A percentile compares a stretch with the other conserved stretches of the same genome.
phyloP scores from a whole-genome alignment of 2,888 invertebrate genomes.

The Ichneumon xanthorius region DNA sequence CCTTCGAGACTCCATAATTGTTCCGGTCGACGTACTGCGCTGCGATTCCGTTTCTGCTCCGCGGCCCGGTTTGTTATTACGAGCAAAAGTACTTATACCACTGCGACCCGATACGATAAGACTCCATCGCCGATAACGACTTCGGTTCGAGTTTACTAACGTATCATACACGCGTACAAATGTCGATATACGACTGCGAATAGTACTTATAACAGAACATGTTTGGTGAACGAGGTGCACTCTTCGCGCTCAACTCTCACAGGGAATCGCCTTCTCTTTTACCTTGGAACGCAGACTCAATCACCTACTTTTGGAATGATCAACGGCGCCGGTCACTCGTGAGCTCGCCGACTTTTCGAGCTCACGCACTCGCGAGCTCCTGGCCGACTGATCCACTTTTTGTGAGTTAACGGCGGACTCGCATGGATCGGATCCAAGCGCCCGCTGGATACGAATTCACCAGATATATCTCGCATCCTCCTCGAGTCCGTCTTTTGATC shows the following conservation, averaged over 20 bases:
- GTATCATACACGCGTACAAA: not conserved
- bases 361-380: slow-evolving; percentile 46
- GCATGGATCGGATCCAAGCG: slow-evolving; percentile 10
- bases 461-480: slow-evolving; percentile 19
- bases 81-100: slow-evolving; percentile 2
- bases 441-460: not conserved
- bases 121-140: slow-evolving; percentile 23
- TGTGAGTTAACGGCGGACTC: slow-evolving; percentile 55
- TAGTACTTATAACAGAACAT: slow-evolving; percentile 21
- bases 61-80: slow-evolving; percentile 1
- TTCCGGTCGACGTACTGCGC: not conserved
- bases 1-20: not conserved
- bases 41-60: slow-evolving; percentile 4
- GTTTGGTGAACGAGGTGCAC: slow-evolving; percentile 45
- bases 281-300: slow-evolving; percentile 66
- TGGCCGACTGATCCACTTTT: slow-evolving; percentile 70
- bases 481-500: not conserved
- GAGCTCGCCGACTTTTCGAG: slow-evolving; percentile 60
- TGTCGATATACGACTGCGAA: not conserved
- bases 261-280: slow-evolving; percentile 56
- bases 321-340: slow-evolving; percentile 61
- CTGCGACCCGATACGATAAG: slow-evolving; percentile 32
- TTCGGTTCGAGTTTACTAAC: not conserved
- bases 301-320: slow-evolving; percentile 68
- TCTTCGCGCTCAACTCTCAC: slow-evolving; percentile 55